Conservation (phyloP, 53 echinoderm and acorn worm species). For the Holothuria leucospilota region DNA sequence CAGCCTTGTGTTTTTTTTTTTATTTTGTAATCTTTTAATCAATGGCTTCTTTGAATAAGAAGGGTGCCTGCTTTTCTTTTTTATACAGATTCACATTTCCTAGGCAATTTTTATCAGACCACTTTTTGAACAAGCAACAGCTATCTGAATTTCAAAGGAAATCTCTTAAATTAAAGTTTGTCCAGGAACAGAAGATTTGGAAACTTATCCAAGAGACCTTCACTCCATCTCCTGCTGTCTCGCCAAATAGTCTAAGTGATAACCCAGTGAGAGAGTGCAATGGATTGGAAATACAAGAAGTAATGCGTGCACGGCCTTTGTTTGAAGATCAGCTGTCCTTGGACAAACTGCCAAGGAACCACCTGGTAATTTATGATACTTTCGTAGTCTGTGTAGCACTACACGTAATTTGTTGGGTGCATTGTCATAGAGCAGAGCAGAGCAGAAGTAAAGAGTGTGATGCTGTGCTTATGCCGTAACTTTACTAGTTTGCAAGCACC, state of each 20-base stretch:
- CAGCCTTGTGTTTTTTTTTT: no score
- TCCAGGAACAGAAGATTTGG: conserved; percentile 10
- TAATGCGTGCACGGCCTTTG: not conserved
- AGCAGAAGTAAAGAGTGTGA: no score
- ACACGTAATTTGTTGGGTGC: not conserved
- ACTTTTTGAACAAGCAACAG: conserved; percentile 78
- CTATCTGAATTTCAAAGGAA: conserved; percentile 63
- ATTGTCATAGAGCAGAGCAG: no score
- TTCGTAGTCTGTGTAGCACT: not conserved
- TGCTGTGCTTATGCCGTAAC: no score
- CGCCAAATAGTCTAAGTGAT: not conserved
- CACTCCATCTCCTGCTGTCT: not conserved
- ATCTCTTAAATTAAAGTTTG: conserved; percentile 56
- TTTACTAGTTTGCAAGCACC: no score
- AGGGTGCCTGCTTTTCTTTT: not conserved
- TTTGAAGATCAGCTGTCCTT: conserved; percentile 10
- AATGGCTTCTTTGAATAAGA: no score
- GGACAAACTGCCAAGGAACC: conserved; percentile 28
- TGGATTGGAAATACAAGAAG: conserved; percentile 10
- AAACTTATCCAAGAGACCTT: not conserved
- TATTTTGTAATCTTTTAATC: no score
- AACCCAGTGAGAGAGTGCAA: not conserved
- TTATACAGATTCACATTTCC: conserved; percentile 75
- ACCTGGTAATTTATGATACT: conserved; percentile 50
- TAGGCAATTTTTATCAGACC: conserved; percentile 77